phyloP scores from a whole-genome alignment of 2,888 invertebrate genomes.

The Argyresthia albistria region DNA sequence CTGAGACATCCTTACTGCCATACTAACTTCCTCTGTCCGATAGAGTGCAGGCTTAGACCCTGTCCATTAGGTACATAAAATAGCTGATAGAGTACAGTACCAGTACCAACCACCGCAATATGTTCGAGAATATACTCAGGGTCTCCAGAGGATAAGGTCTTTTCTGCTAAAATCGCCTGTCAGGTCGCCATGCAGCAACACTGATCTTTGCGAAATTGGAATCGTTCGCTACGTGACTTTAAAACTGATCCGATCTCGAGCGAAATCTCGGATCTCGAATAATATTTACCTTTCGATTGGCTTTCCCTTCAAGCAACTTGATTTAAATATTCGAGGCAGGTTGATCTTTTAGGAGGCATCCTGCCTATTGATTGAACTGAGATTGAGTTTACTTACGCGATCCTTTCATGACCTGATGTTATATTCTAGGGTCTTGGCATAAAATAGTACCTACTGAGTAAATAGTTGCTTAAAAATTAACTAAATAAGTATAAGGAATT shows the following conservation, averaged over 20 bases:
- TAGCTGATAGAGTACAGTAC: no score
- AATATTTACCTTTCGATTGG: constrained; percentile 40
- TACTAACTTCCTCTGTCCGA: constrained; percentile 26
- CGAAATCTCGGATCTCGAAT: constrained; percentile 45
- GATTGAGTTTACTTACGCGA: background rate
- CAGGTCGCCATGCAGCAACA: constrained; percentile 8
- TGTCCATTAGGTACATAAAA: no score
- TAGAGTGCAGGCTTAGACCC: constrained; percentile 5
- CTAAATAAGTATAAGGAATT: no score
- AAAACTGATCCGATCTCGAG: constrained; percentile 41
- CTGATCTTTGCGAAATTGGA: constrained; percentile 44
- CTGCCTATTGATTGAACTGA: background rate
- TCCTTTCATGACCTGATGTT: background rate
- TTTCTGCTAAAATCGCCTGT: no score
- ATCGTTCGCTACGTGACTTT: constrained; percentile 59
- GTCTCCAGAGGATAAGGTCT: no score
- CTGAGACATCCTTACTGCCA: constrained; percentile 14
- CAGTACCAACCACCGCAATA: no score
- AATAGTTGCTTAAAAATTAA: no score
- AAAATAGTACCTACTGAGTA: no score
- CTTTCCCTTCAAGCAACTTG: background rate
- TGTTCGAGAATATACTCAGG: no score
- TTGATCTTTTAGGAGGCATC: background rate
- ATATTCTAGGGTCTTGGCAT: background rate
- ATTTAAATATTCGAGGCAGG: background rate